Base-by-base conservation (phyloP, 2,888 invertebrate species). In the Leptinotarsa peninsularis region DNA sequence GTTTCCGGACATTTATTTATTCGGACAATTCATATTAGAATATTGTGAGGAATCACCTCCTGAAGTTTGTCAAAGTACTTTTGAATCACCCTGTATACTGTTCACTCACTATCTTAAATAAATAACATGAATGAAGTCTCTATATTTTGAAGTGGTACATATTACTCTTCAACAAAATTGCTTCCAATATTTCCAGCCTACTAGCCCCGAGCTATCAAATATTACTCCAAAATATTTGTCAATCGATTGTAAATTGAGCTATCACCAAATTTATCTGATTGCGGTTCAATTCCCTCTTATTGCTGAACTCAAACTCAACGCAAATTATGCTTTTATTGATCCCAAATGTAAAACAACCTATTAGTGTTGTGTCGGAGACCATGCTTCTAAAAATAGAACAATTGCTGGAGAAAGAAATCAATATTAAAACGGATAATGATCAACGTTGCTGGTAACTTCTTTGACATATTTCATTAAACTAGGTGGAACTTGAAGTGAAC, bases 401-500 rank as follows among this genome's bases (percentile, higher is more conserved):
- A 58, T 58, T 14, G 58, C 23, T 14, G 23, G 2, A 58, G 21
- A 14, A 58, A 58, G 13, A 23, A 23, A 58, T 58, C 58, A 14
- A 58, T 58, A 58, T 58, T 14, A 18, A 13, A 10, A 58, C 23
- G 23, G 58, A 58, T 58, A 23, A 58, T 58, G 58, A 58, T 27
- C 58, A 58, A 21, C 5, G 23, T 21, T 58, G 4, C 21, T 21
- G 21, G 15, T 58, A 23, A 58, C 58, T 58, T 15, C 23, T 58
- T 15, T 58, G 54, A 54, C 18, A 54, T 54, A 18, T 54, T 54
- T 54, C 13, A 18, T 54, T 2, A 18, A 54, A 54, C 4, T 18
- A 54, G 54, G 54, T 18, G 18, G 54, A 54, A 54, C 54, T 54
- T 54, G 58, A 58, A 58, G 58, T 58, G 58, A 58, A 21, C 58